phyloP scores from a whole-genome alignment of 2,797 vertebrate species.

The Argya squamiceps region DNA sequence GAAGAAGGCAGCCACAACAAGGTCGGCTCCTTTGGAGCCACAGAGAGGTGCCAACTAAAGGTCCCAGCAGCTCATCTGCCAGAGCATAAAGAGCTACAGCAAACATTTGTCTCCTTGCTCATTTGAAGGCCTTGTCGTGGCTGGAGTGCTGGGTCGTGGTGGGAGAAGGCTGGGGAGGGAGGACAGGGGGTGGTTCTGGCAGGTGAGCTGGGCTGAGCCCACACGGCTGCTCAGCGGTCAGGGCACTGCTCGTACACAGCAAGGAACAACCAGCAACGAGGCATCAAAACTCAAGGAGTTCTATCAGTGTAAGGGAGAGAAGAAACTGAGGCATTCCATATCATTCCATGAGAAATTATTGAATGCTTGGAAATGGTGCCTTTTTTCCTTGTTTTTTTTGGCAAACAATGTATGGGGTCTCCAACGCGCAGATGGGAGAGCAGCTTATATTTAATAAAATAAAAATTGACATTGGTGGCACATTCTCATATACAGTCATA shows the following conservation, averaged over 20 bases:
- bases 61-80: conserved; percentile 53
- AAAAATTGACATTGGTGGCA: conserved; percentile 57
- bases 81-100: conserved; percentile 28
- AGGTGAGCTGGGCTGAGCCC: not conserved
- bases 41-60: conserved; percentile 38
- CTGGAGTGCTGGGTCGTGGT: not conserved
- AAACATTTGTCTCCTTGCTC: conserved; percentile 53
- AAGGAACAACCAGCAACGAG: accelerated
- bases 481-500: conserved; percentile 51
- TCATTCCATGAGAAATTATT: not conserved
- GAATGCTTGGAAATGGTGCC: not conserved
- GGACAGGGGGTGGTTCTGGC: not conserved
- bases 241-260: not conserved
- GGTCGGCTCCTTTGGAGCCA: conserved; percentile 66
- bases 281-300: not conserved
- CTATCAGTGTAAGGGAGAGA: not conserved
- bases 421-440: conserved; percentile 50
- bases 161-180: not conserved
- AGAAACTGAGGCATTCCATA: not conserved
- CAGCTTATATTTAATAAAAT: conserved; percentile 70
- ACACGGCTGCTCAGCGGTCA: accelerated
- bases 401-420: conserved; percentile 60
- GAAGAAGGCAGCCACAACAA: conserved; percentile 46
- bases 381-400: not conserved
- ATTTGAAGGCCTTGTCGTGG: conserved; percentile 21